Evolutionary conservation across 2,113 vertebrate genomes (phyloP).

Genomic region (Phylloscopus whistleri): DNA sequence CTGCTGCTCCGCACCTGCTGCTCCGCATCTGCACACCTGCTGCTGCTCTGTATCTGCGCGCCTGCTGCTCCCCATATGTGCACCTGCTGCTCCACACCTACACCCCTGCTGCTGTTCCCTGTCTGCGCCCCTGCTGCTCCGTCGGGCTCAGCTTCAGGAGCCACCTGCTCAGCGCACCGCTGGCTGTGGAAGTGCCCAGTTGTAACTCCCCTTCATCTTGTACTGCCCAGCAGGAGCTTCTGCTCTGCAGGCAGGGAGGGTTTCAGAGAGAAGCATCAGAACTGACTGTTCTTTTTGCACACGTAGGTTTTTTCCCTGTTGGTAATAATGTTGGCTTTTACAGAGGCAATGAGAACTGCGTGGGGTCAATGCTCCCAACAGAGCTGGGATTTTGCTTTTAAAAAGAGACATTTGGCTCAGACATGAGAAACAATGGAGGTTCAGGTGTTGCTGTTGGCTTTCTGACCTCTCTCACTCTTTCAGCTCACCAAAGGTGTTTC

Average conservation of each 20-base stretch:
- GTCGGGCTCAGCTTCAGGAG: rapidly evolving
- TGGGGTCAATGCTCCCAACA: rapidly evolving
- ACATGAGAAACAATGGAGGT: rapidly evolving
- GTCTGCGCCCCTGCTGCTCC: not conserved
- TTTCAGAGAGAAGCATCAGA: not conserved
- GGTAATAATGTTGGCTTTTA: rapidly evolving
- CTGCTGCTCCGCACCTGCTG: too few species aligned
- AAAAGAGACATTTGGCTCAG: rapidly evolving
- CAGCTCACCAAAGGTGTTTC: not conserved
- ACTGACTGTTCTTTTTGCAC: not conserved
- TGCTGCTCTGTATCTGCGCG: too few species aligned
- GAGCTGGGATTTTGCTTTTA: rapidly evolving
- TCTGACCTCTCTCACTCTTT: not conserved
- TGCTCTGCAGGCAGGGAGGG: rapidly evolving
- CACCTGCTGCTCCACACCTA: not conserved
- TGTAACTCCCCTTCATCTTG: not conserved
- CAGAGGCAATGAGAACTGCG: rapidly evolving
- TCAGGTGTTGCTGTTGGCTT: not conserved
- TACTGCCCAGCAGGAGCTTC: rapidly evolving
- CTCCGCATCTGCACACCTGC: not conserved
- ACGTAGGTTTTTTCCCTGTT: rapidly evolving
- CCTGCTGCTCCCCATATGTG: not conserved
- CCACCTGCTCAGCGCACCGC: rapidly evolving
- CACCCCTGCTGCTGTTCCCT: not conserved
- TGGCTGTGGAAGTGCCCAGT: rapidly evolving